phyloP scores from a whole-genome alignment of 2,888 invertebrate species.

The Sepioteuthis lessoniana region DNA sequence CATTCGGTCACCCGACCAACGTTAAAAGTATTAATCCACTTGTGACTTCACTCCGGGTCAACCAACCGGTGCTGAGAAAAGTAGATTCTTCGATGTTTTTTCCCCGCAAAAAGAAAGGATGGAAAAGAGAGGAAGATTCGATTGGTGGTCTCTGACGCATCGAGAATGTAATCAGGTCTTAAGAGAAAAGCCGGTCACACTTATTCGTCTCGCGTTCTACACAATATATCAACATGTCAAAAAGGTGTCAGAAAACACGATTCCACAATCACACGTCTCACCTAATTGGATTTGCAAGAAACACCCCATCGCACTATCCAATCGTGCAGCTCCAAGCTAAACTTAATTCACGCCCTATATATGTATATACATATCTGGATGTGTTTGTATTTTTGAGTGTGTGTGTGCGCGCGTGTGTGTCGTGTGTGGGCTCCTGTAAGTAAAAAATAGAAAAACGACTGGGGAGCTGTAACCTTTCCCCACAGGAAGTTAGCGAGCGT shows the following conservation, averaged over 20 bases:
- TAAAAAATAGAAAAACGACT: neutral
- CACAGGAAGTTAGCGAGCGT: neutral
- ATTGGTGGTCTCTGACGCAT: neutral
- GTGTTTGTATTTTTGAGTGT: no score
- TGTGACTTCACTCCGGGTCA: neutral
- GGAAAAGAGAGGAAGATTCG: neutral
- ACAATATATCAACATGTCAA: neutral
- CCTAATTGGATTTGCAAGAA: neutral
- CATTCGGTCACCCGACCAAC: no score
- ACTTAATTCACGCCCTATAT: neutral
- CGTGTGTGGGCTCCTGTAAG: neutral
- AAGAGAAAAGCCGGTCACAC: slow-evolving; percentile 33
- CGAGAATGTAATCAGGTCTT: neutral
- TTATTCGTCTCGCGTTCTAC: slow-evolving; percentile 15
- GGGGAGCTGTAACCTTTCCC: neutral
- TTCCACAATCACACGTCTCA: neutral
- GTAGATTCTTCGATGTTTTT: neutral
- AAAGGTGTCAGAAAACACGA: slow-evolving; percentile 16
- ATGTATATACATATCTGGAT: neutral
- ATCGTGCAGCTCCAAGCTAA: neutral
- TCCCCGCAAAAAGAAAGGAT: neutral
- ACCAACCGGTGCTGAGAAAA: neutral
- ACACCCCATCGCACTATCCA: neutral
- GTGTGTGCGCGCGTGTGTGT: neutral
- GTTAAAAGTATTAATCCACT: neutral